phyloP scores from a whole-genome alignment of 2,113 vertebrate species.

The Barbus barbus region DNA sequence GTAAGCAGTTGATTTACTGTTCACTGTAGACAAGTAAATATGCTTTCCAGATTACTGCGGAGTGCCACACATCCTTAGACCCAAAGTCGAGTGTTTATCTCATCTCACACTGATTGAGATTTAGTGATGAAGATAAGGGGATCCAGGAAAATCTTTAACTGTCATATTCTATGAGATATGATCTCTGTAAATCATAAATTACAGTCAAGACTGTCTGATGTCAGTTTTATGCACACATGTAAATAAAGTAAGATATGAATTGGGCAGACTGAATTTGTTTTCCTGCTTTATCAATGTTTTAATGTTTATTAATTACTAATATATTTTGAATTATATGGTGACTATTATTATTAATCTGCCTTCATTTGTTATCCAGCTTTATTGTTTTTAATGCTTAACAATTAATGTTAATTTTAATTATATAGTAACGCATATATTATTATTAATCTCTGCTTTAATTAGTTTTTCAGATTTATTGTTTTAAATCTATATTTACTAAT shows the following conservation, averaged over 20 bases:
- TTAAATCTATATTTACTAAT: background rate
- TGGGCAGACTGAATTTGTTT: conserved; percentile 1
- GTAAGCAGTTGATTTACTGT: background rate
- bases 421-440: background rate
- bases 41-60: background rate
- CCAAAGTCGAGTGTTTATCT: background rate
- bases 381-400: background rate
- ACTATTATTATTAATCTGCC: background rate
- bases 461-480: background rate
- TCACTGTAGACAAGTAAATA: background rate
- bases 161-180: background rate
- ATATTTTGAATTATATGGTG: no score
- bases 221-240: conserved; percentile 51
- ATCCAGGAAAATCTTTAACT: background rate
- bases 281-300: background rate
- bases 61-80: background rate
- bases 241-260: conserved; percentile 65
- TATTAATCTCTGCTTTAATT: background rate
- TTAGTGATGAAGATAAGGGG: background rate
- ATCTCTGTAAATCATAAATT: background rate
- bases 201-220: background rate
- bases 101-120: background rate
- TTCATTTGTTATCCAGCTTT: background rate
- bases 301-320: no score
- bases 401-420: background rate